These are phyloP conservation scores for Mythimna vitellina DNA, from an alignment of 2,888 invertebrate genomes.

Conservation along the genomic window DNA sequence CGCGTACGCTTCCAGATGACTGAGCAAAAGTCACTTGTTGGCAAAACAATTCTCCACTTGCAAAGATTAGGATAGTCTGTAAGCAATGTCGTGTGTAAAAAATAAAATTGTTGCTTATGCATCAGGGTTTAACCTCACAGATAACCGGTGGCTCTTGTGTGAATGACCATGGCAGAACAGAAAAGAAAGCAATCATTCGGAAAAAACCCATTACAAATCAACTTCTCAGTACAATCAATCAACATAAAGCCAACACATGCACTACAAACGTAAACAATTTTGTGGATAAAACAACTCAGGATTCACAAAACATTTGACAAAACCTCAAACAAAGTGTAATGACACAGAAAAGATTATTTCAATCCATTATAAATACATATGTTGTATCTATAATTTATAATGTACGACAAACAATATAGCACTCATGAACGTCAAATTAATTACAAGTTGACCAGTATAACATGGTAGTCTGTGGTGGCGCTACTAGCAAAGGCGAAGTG, in stretches of 20 bases:
- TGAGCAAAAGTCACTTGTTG: slow-evolving; percentile 65
- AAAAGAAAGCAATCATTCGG: neutral
- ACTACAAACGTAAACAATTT: slow-evolving; percentile 37
- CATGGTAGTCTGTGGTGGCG: slow-evolving; percentile 32
- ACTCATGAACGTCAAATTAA: slow-evolving; percentile 75
- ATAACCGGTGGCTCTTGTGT: neutral
- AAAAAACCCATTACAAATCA: neutral
- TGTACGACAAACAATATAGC: slow-evolving; percentile 67
- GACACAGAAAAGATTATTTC: slow-evolving; percentile 61
- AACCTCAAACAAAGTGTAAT: slow-evolving; percentile 48
- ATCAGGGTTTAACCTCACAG: too few relatives aligned
- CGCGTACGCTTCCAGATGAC: slow-evolving; percentile 54
- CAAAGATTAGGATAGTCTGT: slow-evolving; percentile 3
- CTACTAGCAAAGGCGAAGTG: slow-evolving; percentile 6
- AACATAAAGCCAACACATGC: slow-evolving; percentile 14
- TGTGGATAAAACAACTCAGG: slow-evolving; percentile 25
- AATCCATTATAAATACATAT: slow-evolving; percentile 65
- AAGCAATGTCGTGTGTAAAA: neutral
- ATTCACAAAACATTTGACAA: slow-evolving; percentile 31
- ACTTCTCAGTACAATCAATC: slow-evolving; percentile 9
- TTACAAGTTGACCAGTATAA: slow-evolving; percentile 59
- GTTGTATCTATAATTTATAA: slow-evolving; percentile 63
- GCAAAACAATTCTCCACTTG: slow-evolving; percentile 52
- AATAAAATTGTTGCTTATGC: neutral
- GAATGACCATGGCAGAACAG: neutral